phyloP scores from a whole-genome alignment of 2,888 invertebrate genomes.

The Erebia ligea region DNA sequence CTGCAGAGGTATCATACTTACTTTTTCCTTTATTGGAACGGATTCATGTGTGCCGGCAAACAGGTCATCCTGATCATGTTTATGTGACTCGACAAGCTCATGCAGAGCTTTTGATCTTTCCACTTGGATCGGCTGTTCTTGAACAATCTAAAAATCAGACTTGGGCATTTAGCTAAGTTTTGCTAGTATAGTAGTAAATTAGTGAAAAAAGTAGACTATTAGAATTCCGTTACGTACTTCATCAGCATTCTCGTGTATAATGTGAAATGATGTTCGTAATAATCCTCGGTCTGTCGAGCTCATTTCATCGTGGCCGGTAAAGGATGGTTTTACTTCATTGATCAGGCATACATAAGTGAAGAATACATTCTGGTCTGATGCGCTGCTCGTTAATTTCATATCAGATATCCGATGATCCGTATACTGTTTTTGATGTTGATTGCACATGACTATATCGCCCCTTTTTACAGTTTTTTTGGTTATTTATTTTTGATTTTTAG shows the following conservation, averaged over 20 bases:
- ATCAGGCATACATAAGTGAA: slow-evolving; percentile 67
- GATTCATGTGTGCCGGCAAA: not conserved
- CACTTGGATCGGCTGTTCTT: slow-evolving; percentile 59
- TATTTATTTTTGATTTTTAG: slow-evolving; percentile 11
- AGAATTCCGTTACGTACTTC: slow-evolving; percentile 38
- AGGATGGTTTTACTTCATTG: slow-evolving; percentile 56
- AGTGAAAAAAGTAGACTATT: not conserved
- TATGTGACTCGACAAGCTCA: slow-evolving; percentile 59
- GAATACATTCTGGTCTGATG: slow-evolving; percentile 65
- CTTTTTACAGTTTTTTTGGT: not conserved
- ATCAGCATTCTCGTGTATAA: slow-evolving; percentile 37
- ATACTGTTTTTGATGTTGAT: slow-evolving; percentile 15
- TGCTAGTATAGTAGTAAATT: not conserved
- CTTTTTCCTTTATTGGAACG: not conserved
- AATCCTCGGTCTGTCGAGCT: slow-evolving; percentile 36
- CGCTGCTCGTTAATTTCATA: slow-evolving; percentile 49
- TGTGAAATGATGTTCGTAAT: slow-evolving; percentile 38
- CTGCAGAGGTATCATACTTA: not conserved
- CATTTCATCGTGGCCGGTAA: slow-evolving; percentile 35
- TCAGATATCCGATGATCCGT: slow-evolving; percentile 25
- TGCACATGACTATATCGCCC: slow-evolving; percentile 4
- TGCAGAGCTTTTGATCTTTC: slow-evolving; percentile 70
- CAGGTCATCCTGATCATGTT: slow-evolving; percentile 36
- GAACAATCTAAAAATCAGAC: slow-evolving; percentile 45
- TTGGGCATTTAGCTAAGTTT: not conserved